phyloP scores from a whole-genome alignment of 2,888 invertebrate species.

The Pristionchus exspectatus region DNA sequence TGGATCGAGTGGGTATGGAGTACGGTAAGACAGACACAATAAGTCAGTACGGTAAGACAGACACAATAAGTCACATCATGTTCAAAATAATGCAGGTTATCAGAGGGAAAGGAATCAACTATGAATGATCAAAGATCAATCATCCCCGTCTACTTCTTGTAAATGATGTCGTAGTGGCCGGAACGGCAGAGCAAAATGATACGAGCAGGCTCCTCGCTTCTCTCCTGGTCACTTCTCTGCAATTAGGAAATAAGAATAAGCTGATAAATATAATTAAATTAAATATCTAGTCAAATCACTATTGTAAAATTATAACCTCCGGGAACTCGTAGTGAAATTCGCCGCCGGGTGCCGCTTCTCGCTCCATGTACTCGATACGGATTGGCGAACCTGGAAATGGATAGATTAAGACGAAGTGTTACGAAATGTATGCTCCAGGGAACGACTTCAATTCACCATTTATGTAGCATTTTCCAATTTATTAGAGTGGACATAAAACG shows the following conservation, averaged over 20 bases:
- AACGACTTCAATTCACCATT: too few relatives aligned
- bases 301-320: slow-evolving; percentile 55
- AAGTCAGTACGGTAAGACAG: slow-evolving; percentile 42
- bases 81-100: neutral
- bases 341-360: slow-evolving; percentile 80
- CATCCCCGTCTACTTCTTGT: slow-evolving; percentile 56
- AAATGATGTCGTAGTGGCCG: slow-evolving; percentile 96
- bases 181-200: slow-evolving; percentile 87
- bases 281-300: too few relatives aligned
- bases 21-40: slow-evolving; percentile 44
- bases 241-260: too few relatives aligned
- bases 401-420: too few relatives aligned
- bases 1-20: neutral
- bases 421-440: too few relatives aligned
- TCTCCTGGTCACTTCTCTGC: too few relatives aligned
- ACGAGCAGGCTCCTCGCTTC: slow-evolving; percentile 60
- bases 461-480: too few relatives aligned
- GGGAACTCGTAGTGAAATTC: slow-evolving; percentile 75
- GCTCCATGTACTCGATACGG: slow-evolving; percentile 97
- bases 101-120: neutral
- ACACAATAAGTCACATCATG: slow-evolving; percentile 46
- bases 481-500: too few relatives aligned
- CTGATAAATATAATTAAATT: too few relatives aligned
- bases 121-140: neutral
- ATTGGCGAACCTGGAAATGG: slow-evolving; percentile 81